Evolutionary conservation across 92 coral and sea anemone species (phyloP), one percentile per base, ranked within the genome.

Genomic region (Scolanthus callimorphus): DNA sequence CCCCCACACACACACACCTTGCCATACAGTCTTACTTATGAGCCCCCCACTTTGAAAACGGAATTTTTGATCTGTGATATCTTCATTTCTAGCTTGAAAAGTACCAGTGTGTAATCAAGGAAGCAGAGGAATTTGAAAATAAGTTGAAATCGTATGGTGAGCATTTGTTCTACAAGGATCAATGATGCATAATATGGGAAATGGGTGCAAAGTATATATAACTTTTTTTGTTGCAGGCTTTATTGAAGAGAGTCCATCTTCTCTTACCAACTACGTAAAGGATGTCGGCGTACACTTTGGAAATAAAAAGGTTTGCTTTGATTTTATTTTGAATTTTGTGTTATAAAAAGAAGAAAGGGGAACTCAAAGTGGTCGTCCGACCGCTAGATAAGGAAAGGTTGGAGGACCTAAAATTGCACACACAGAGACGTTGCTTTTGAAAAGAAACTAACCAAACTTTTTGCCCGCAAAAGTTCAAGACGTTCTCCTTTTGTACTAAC

Each of bases 291-390:
- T 82, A 39, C 99, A 94, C 65, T 84, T 94, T 67, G 85, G 97
- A 17, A 94, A 94, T 73, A 94, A 94, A 69, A 94, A 94, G 91
- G 99, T 94, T n/a, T n/a, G n/a, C n/a, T n/a, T n/a, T n/a, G n/a
- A n/a, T n/a, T n/a, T n/a, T n/a, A n/a, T n/a, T n/a, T n/a, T n/a
- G n/a, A n/a, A n/a, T n/a, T n/a, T n/a, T n/a, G n/a, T n/a, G n/a
- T n/a, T n/a, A n/a, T n/a, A n/a, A n/a, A n/a, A n/a, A n/a, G n/a
- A n/a, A n/a, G n/a, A n/a, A n/a, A n/a, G n/a, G n/a, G n/a, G n/a
- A n/a, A n/a, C n/a, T n/a, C n/a, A n/a, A n/a, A n/a, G n/a, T n/a
- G n/a, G n/a, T n/a, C n/a, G n/a, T n/a, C n/a, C n/a, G n/a, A n/a
- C n/a, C n/a, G n/a, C n/a, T n/a, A n/a, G n/a, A n/a, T n/a, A n/a